Conservation (phyloP, 2,113 vertebrate genomes). For the Smithornis capensis region DNA sequence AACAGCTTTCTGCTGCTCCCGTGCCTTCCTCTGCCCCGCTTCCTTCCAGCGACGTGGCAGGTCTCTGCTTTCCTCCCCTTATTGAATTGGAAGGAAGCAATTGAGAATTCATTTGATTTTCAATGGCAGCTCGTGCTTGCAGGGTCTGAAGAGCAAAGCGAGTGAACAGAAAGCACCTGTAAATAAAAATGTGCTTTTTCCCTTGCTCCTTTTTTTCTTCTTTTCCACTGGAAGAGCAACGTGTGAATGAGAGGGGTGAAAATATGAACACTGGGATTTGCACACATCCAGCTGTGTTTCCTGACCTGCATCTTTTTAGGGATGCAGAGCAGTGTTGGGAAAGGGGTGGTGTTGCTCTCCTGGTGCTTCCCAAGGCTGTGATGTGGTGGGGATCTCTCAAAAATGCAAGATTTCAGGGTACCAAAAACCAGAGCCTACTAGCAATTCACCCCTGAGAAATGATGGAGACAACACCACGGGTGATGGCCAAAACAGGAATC, state of each 20-base stretch:
- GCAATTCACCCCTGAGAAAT: fast-evolving
- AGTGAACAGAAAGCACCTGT: not conserved
- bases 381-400: not conserved
- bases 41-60: constrained; percentile 3
- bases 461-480: not conserved
- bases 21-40: not conserved
- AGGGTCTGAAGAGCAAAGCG: not conserved
- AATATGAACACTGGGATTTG: fast-evolving
- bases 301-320: not conserved
- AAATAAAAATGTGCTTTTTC: not conserved
- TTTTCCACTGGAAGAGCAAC: not conserved
- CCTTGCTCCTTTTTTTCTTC: not conserved
- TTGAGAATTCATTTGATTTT: constrained; percentile 66
- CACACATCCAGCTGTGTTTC: fast-evolving
- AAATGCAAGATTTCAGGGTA: not conserved
- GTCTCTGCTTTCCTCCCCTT: constrained; percentile 45
- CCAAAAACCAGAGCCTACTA: fast-evolving
- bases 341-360: not conserved
- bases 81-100: constrained; percentile 65
- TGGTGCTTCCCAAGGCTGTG: not conserved
- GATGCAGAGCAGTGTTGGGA: not conserved
- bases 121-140: constrained; percentile 32
- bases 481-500: not conserved
- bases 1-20: not conserved
- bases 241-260: fast-evolving